Conservation (phyloP, 2,113 vertebrate genomes). For the Burhinus bistriatus region DNA sequence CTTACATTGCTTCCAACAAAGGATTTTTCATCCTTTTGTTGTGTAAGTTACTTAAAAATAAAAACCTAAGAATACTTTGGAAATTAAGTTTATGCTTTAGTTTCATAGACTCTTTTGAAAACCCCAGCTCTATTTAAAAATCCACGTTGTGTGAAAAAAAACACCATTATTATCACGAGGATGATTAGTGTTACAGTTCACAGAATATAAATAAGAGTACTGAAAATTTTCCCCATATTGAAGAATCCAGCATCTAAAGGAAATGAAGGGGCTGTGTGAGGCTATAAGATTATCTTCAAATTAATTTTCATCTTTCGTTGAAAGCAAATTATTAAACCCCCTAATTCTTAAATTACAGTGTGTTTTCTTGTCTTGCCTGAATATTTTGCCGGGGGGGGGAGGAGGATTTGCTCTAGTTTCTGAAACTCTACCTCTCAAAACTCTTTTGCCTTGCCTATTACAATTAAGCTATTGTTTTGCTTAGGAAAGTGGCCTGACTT, state of each 20-base stretch:
- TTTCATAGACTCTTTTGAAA: background rate
- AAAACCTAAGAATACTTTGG: background rate
- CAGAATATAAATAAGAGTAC: background rate
- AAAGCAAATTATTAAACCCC: background rate
- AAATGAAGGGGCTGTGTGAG: background rate
- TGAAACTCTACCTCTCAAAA: background rate
- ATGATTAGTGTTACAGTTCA: background rate
- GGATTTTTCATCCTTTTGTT: background rate
- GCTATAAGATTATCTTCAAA: background rate
- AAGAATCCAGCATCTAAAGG: background rate
- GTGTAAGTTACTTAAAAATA: background rate
- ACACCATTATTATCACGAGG: background rate
- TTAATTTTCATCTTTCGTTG: background rate
- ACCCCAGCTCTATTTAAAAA: background rate
- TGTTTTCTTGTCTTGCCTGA: background rate
- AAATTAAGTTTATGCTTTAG: background rate
- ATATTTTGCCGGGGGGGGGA: rapidly evolving
- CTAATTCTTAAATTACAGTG: background rate
- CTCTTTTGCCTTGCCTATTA: background rate
- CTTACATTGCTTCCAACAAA: background rate
- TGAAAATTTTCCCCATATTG: background rate
- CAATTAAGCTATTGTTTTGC: conserved; percentile 34
- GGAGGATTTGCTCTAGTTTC: background rate
- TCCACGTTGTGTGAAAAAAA: background rate
- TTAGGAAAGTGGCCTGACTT: background rate